Base-by-base conservation (phyloP, 2,797 vertebrate species). In the Rhinatrema bivittatum region DNA sequence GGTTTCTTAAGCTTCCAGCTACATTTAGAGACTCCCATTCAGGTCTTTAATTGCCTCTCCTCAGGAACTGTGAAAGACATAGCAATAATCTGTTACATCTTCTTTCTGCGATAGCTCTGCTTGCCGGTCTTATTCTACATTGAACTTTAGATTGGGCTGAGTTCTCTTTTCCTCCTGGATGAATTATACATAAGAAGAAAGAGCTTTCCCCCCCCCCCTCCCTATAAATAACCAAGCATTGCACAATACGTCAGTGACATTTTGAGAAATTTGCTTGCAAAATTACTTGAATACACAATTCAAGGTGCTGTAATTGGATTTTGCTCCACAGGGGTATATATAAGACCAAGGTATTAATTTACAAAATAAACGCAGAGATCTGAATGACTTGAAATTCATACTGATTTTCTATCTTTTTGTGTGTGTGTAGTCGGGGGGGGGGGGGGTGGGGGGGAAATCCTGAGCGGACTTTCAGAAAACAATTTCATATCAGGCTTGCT, bases 401-500 rank as follows among this genome's bases (percentile, higher is more conserved):
- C 10, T 53, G 48, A 49, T 61, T 68, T 52, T 58, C 23, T 43
- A 1, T 30, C 4, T 35, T 4, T 30, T 8, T 57, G 31, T 33
- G 3, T 6, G 6, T 7, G 4, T 10, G 5, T 10, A 3, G 6
- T 9, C 17, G n/a, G n/a, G n/a, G n/a, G n/a, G n/a, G n/a, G n/a
- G 9, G 7, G 10, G 39, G 10, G 1, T 32, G 4, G 15, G 14
- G 28, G 50, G 50, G 71, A 64, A 36, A 37, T n/a, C n/a, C n/a
- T 50, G 46, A 68, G 57, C 42, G 54, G 50, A 51, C 17, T 25
- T 51, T 53, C 33, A 52, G 67, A 60, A 70, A 21, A 32, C 40
- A n/a, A n/a, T 74, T 73, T 68, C 46, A 60, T 53, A 56, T 54
- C 62, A 56, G 39, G 31, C 36, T 29, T 41, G 46, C 65, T 76